Conservation (phyloP, 2,797 vertebrate species). For the Artibeus jamaicensis region DNA sequence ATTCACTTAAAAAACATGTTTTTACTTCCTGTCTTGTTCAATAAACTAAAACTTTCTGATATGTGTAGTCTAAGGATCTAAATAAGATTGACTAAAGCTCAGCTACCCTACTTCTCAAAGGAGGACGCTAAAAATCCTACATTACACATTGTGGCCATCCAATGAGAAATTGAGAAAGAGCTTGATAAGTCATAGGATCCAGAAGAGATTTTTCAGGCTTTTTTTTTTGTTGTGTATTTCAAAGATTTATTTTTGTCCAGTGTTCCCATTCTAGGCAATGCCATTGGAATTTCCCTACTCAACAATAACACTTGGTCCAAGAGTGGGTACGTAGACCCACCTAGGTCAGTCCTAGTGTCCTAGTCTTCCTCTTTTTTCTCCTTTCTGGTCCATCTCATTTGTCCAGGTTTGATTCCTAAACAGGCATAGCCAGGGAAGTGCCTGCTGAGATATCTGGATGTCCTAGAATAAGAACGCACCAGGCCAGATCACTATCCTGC, state of each 20-base stretch:
- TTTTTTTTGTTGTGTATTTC: not conserved
- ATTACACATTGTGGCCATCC: rapidly evolving
- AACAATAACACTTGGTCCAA: rapidly evolving
- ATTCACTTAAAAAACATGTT: not conserved
- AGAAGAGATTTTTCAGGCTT: rapidly evolving
- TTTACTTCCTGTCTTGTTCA: not conserved
- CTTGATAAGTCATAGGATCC: rapidly evolving
- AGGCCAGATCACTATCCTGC: rapidly evolving
- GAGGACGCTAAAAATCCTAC: not conserved
- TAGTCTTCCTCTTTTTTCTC: rapidly evolving
- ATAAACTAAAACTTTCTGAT: not conserved
- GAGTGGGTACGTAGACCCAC: not conserved
- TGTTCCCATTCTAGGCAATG: not conserved
- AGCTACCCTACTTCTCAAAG: not conserved
- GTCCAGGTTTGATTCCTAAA: not conserved
- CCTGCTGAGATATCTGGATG: too few relatives aligned
- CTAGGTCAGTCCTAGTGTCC: rapidly evolving
- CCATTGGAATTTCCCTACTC: too few relatives aligned
- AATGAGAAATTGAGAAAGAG: not conserved
- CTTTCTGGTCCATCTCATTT: rapidly evolving
- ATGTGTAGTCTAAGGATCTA: not conserved
- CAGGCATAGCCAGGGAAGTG: rapidly evolving
- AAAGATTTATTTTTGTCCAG: not conserved
- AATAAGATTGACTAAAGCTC: not conserved
- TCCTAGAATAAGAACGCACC: rapidly evolving